Base-by-base conservation (phyloP, 2,888 invertebrate species). In the Punctoribates punctum region DNA sequence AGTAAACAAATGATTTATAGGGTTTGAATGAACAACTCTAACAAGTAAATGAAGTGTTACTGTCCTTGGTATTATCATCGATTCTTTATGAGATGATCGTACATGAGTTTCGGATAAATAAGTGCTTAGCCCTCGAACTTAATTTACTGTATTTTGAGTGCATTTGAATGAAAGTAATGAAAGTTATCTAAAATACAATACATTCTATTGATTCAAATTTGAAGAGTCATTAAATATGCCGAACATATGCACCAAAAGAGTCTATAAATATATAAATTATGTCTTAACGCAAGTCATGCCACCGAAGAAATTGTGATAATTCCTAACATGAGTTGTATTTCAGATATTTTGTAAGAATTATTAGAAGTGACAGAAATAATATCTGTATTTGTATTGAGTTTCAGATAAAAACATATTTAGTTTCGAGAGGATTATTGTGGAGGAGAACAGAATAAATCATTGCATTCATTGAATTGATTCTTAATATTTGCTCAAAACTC, bases 331-430 rank as follows among this genome's bases (percentile, higher is more conserved):
- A 57, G 57, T 57, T 57, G 5, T 8, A 11, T 42, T 57, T 57
- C 57, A 57, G 57, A 57, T 57, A 57, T 57, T 42, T 42, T 42
- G 42, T 42, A 9, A 42, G 42, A 42, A 51, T n/a, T 57, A 57
- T 57, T 57, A 57, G 57, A 8, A 57, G 20, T 57, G 23, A 57
- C 23, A 57, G 23, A 20, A 20, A 23, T 23, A 20, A 25, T 23
- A 57, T 57, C 20, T 57, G n/a, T 57, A 57, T 57, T 57, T 57
- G 25, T 57, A 23, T 57, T 57, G 11, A 57, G 25, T 57, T 57
- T 57, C 8, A 57, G 57, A 57, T 57, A 57, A 57, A 57, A 57
- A 57, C 57, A 57, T n/a, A 57, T 57, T 57, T 57, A 57, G 25
- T 57, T 51, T 57, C 11, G 57, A 57, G 57, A 57, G 57, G 57